Base-by-base conservation (phyloP, 1,140 invertebrate species). In the Colletes gigas region DNA sequence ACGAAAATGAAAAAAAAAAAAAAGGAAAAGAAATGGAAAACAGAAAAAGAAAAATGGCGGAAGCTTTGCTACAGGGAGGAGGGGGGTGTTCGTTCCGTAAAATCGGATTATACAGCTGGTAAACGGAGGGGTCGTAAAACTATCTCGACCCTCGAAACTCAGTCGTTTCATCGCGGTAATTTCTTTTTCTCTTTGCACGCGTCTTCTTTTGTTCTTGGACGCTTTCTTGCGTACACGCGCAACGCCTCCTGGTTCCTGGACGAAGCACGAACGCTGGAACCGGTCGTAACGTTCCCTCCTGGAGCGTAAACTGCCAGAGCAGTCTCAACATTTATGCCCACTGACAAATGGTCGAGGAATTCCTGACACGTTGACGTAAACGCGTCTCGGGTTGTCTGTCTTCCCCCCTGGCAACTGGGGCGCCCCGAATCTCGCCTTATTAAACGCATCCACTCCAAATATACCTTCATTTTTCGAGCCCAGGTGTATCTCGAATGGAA, bases 381-480 rank as follows among this genome's bases (percentile, higher is more conserved):
- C 75, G 65, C 65, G n/a, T 21, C 65, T 21, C 44, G 8, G 17
- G 19, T 57, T 30, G 1, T 30, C 65, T 8, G 50, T 19, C 54
- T 54, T 66, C 62, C 4, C 44, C 55, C 41, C 30, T 39, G 70
- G 73, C 88, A 89, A 84, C 88, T 90, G 88, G 80, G 88, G 80
- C 83, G 65, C 79, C 67, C 57, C 83, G 84, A 88, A 84, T 89
- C 82, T 86, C 83, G 62, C 81, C 82, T 89, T 83, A 83, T 88
- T 90, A 86, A 88, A 83, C 75, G 17, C 60, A 19, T 7, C 47
- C 8, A 14, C 54, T 6, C 30, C 50, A 71, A 59, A 62, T 15
- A 57, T 47, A 66, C 17, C 4, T 19, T 9, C 50, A 63, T 67
- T 41, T 14, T 17, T 21, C n/a, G 10, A 63, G 41, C n/a, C 44